Conservation (phyloP, 2,113 vertebrate genomes). For the Tachycineta bicolor region DNA sequence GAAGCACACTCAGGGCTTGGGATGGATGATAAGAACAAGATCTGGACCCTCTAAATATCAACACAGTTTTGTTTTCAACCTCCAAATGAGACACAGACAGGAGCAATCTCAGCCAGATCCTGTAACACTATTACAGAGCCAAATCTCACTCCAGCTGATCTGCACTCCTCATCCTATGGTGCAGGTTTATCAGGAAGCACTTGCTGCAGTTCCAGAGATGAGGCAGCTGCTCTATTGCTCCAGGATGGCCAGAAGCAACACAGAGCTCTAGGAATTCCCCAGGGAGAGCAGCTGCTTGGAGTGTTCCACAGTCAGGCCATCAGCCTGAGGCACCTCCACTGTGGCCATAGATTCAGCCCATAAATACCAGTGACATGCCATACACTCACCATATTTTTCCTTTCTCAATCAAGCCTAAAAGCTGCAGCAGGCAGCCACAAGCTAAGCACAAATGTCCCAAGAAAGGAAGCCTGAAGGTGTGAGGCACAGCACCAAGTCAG, state of each 20-base stretch:
- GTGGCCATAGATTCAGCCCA: neutral
- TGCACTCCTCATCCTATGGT: neutral
- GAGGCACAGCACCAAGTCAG: neutral
- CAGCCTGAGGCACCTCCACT: neutral
- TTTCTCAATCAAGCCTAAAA: neutral
- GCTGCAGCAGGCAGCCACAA: neutral
- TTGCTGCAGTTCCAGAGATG: neutral
- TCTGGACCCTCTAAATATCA: neutral
- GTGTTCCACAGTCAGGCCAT: neutral
- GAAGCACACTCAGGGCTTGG: neutral
- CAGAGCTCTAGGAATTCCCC: neutral
- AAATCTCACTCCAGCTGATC: neutral
- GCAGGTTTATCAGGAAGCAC: neutral
- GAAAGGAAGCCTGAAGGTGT: neutral
- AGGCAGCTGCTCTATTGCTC: neutral
- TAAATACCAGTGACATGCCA: rapidly evolving
- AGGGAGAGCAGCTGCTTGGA: neutral
- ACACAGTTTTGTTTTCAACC: rapidly evolving
- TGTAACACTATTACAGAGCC: neutral
- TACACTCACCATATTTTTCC: neutral
- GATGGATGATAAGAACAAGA: neutral
- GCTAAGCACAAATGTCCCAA: neutral
- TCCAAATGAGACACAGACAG: neutral
- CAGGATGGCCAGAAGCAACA: neutral
- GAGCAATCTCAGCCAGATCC: neutral